A percentile compares a stretch with the other conserved stretches of the same genome.
Conservation (phyloP, 2,888 invertebrate species). For the Leistus spinibarbis region DNA sequence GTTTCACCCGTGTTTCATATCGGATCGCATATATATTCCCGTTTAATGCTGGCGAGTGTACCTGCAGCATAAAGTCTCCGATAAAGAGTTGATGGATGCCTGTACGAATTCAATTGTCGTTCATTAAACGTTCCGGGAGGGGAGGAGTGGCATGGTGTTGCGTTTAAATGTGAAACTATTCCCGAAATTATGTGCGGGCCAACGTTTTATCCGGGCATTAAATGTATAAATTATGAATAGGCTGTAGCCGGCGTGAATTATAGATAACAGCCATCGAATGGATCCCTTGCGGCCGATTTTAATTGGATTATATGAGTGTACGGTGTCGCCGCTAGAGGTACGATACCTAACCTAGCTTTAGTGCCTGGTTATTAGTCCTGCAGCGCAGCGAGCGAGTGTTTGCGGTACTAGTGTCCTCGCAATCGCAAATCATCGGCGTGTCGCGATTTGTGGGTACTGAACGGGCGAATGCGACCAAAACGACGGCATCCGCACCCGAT, state of each 20-base stretch:
- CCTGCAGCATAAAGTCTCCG: neutral
- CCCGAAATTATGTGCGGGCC: conserved; percentile 25
- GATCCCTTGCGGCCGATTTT: conserved; percentile 53
- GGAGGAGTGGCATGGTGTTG: neutral
- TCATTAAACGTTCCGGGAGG: conserved; percentile 13
- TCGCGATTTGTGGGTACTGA: neutral
- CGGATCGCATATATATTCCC: neutral
- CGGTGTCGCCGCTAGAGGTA: conserved; percentile 15
- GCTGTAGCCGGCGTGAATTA: conserved; percentile 49
- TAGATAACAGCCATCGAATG: conserved; percentile 54
- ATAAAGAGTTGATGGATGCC: neutral
- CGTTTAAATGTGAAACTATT: conserved; percentile 14
- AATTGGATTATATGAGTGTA: conserved; percentile 55
- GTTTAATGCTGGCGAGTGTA: neutral
- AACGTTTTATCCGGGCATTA: conserved; percentile 47
- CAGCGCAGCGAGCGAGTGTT: conserved; percentile 10
- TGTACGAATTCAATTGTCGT: conserved; percentile 22
- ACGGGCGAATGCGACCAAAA: neutral
- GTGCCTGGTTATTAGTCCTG: conserved; percentile 24
- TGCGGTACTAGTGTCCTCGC: conserved; percentile 2
- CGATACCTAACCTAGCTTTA: neutral
- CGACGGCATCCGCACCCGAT: neutral
- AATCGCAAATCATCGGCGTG: conserved; percentile 11
- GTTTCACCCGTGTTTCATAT: neutral
- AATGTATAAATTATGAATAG: conserved; percentile 55